Evolutionary conservation across 2,888 invertebrate genomes (phyloP).

Genomic region (Tanytarsus gracilentus): DNA sequence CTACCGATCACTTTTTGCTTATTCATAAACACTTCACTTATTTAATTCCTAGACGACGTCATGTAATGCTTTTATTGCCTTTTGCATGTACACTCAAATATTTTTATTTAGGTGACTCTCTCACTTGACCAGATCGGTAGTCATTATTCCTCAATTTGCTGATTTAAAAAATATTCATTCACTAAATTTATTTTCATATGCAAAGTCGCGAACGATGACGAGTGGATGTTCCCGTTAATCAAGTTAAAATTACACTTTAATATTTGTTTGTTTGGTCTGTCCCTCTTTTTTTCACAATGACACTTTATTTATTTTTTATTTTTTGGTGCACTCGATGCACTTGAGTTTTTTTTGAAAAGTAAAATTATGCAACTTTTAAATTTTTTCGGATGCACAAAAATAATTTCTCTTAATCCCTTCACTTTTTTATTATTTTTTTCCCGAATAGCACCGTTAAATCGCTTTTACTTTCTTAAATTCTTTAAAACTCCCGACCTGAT

Average conservation of each 20-base stretch:
- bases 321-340: background rate
- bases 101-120: slow-evolving; percentile 1
- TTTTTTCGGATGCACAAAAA: background rate
- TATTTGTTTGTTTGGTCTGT: background rate
- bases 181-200: slow-evolving; percentile 3
- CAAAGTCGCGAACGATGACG: background rate
- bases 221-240: slow-evolving; percentile 21
- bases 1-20: no score
- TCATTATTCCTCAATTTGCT: slow-evolving; percentile 26
- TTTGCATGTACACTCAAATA: background rate
- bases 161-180: slow-evolving; percentile 17
- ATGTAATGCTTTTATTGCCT: background rate
- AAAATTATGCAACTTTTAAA: background rate
- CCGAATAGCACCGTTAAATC: background rate
- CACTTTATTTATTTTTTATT: background rate
- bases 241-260: slow-evolving; percentile 22
- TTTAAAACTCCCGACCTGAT: slow-evolving; percentile 2
- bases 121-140: slow-evolving; percentile 8
- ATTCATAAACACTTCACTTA: background rate
- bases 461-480: slow-evolving; percentile 15
- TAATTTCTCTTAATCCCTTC: slow-evolving; percentile 6
- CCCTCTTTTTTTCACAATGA: slow-evolving; percentile 1
- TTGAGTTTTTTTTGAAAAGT: background rate
- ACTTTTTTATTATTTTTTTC: background rate
- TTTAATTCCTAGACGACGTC: background rate